Evolutionary conservation across 2,797 vertebrate genomes (phyloP).

Genomic region (Pseudochirops corinnae): DNA sequence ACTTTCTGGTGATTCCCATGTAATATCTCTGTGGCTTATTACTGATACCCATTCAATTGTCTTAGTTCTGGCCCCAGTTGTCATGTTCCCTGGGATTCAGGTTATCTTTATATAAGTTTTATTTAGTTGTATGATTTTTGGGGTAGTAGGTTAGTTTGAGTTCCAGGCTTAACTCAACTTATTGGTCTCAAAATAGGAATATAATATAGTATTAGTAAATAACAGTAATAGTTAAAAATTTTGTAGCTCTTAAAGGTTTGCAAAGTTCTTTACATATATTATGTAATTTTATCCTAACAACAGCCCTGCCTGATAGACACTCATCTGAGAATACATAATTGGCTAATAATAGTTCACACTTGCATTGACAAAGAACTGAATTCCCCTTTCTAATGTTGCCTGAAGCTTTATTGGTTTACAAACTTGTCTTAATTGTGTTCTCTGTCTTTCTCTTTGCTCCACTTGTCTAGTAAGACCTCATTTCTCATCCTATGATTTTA

Average conservation of each 20-base stretch:
- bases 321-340: neutral
- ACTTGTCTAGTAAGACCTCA: neutral
- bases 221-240: neutral
- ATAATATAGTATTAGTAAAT: neutral
- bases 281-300: neutral
- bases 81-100: neutral
- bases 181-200: neutral
- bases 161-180: neutral
- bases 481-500: neutral
- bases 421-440: neutral
- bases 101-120: neutral
- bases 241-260: neutral
- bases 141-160: neutral
- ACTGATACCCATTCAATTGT: neutral
- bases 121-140: neutral
- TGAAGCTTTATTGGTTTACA: neutral
- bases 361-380: neutral
- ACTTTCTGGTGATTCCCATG: neutral
- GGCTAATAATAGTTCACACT: neutral
- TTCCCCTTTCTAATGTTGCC: neutral
- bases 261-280: neutral
- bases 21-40: constrained; percentile 26
- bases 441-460: neutral
- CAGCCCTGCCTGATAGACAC: neutral
- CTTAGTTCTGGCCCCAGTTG: neutral